Conservation (phyloP, 2,113 vertebrate genomes). For the Connochaetes taurinus region DNA sequence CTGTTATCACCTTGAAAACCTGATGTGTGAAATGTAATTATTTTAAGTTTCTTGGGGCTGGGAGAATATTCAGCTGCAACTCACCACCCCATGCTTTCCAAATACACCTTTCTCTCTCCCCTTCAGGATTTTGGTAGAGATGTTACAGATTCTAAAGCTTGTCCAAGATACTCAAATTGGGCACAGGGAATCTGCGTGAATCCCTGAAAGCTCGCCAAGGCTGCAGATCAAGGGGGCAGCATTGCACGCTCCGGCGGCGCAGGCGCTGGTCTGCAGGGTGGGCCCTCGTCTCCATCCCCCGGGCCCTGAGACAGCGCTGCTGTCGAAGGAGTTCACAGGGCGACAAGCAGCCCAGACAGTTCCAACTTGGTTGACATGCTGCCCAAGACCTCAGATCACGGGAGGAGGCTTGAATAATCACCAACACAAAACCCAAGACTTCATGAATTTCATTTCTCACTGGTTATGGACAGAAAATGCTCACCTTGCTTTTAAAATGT, state of each 20-base stretch:
- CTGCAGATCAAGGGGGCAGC: no score
- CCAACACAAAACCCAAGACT: no score
- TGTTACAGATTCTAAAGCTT: background rate
- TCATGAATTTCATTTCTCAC: no score
- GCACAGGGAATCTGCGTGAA: rapidly evolving
- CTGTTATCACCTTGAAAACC: background rate
- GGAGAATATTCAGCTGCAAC: background rate
- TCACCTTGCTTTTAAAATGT: background rate
- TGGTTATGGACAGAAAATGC: background rate
- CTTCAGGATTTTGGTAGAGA: background rate
- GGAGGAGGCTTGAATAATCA: background rate
- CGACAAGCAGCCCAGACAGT: rapidly evolving
- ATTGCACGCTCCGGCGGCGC: rapidly evolving
- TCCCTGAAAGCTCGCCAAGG: rapidly evolving
- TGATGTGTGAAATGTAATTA: background rate
- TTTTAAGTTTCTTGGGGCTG: background rate
- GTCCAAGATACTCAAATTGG: background rate
- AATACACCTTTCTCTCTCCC: background rate
- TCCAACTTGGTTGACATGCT: rapidly evolving
- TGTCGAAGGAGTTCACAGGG: rapidly evolving
- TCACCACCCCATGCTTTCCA: background rate
- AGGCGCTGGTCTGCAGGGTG: rapidly evolving
- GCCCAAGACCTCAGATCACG: background rate
- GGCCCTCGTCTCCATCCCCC: rapidly evolving
- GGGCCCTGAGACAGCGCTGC: rapidly evolving